Percentiles rank a stretch among this genome's conserved stretches.
phyloP scores from a whole-genome alignment of 2,113 vertebrate species.

The Ceratotherium simum region DNA sequence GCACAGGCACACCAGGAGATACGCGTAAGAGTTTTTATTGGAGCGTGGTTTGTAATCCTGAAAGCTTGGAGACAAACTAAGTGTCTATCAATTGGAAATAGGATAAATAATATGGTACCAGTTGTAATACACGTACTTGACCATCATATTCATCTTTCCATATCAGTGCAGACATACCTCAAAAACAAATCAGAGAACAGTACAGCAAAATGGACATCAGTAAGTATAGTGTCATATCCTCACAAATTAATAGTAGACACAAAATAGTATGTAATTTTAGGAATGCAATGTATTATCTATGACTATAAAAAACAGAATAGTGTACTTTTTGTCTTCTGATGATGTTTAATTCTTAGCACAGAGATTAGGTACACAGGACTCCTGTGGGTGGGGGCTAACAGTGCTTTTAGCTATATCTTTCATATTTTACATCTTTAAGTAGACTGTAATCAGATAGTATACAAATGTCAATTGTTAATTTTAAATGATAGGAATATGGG shows the following conservation, averaged over 20 bases:
- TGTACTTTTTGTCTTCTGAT: not conserved
- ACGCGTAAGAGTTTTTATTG: fast-evolving
- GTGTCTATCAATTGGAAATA: not conserved
- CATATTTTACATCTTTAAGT: not conserved
- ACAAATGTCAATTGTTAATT: not conserved
- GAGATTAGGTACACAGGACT: not conserved
- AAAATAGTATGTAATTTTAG: not conserved
- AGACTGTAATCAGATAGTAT: not conserved
- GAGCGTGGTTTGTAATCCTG: fast-evolving
- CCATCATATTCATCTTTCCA: fast-evolving
- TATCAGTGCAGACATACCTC: not conserved
- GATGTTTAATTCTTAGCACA: not conserved
- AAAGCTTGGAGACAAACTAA: not conserved
- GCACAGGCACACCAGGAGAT: fast-evolving
- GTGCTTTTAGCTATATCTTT: not conserved
- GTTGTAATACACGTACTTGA: fast-evolving
- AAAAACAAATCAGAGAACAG: not conserved
- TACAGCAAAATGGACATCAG: not conserved
- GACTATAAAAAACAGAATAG: not conserved
- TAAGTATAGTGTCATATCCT: not conserved
- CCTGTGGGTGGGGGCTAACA: not conserved
- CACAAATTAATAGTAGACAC: not conserved
- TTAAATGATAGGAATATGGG: not conserved
- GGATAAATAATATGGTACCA: fast-evolving
- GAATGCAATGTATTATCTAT: not conserved